phyloP scores from a whole-genome alignment of 2,888 invertebrate genomes.

The Nudaria mundana region DNA sequence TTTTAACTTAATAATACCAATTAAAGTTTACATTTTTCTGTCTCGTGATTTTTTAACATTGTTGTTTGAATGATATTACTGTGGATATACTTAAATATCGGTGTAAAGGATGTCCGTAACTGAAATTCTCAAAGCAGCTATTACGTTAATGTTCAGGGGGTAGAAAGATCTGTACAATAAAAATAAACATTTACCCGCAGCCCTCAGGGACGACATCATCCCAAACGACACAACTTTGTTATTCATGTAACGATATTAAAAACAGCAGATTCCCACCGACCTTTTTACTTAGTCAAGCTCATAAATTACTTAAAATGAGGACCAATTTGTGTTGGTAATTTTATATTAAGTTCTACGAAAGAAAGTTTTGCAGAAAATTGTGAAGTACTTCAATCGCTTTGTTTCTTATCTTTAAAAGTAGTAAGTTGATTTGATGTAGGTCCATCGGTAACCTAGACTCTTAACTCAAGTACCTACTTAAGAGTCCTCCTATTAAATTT shows the following conservation, averaged over 20 bases:
- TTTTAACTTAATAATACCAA: not conserved
- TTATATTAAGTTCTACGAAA: constrained; percentile 8
- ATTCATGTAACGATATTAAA: constrained; percentile 56
- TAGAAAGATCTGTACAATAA: constrained; percentile 67
- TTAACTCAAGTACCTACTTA: no score
- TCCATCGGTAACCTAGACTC: no score
- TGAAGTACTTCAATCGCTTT: no score
- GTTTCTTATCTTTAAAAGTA: no score
- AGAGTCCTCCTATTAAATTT: no score
- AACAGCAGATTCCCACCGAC: constrained; percentile 45
- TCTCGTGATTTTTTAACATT: not conserved
- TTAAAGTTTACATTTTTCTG: not conserved
- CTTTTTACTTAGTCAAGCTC: constrained; percentile 35
- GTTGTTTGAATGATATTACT: no score
- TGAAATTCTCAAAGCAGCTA: constrained; percentile 61
- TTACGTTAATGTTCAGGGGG: constrained; percentile 68
- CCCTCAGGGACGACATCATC: constrained; percentile 51
- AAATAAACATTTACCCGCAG: constrained; percentile 66
- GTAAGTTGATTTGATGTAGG: no score
- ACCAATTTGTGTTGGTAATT: constrained; percentile 11
- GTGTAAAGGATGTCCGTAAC: constrained; percentile 44
- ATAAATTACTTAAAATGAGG: constrained; percentile 30
- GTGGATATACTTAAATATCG: constrained; percentile 14
- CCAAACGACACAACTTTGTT: constrained; percentile 60
- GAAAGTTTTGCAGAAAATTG: no score